phyloP scores from a whole-genome alignment of 2,888 invertebrate species.

The Dromius quadrimaculatus region DNA sequence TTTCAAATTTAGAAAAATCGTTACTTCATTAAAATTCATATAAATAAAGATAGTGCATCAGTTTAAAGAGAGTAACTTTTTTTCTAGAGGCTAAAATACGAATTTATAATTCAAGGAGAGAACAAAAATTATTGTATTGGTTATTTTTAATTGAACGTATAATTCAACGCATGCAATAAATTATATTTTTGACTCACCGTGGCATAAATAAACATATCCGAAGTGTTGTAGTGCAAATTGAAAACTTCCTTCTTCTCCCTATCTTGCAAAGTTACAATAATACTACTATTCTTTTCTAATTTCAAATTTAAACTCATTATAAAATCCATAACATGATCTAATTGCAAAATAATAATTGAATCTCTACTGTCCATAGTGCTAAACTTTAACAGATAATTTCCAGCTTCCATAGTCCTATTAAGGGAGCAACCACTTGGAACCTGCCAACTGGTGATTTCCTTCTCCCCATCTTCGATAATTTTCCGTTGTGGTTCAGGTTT shows the following conservation, averaged over 20 bases:
- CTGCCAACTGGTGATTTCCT: slow-evolving; percentile 77
- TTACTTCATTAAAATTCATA: no score
- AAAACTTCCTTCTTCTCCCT: slow-evolving; percentile 83
- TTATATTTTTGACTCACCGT: slow-evolving; percentile 69
- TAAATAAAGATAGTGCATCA: no score
- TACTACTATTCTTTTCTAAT: slow-evolving; percentile 83
- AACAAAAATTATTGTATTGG: no score
- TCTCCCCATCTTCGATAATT: slow-evolving; percentile 82
- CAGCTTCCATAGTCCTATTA: slow-evolving; percentile 73
- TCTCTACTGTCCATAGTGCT: slow-evolving; percentile 77
- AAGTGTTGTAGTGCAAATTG: slow-evolving; percentile 86
- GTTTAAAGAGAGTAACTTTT: no score
- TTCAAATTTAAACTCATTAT: slow-evolving; percentile 81
- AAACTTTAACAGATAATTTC: slow-evolving; percentile 78
- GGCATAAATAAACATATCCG: slow-evolving; percentile 78
- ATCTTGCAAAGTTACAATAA: slow-evolving; percentile 83
- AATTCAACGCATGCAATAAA: not conserved
- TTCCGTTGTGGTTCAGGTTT: slow-evolving; percentile 84
- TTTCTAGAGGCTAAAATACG: no score
- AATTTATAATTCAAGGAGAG: no score
- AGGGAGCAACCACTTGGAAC: slow-evolving; percentile 78
- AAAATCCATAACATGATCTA: slow-evolving; percentile 79
- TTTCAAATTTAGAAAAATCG: no score
- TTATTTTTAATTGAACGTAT: no score
- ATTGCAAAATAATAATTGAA: slow-evolving; percentile 77